These are phyloP conservation scores for Talpa occidentalis DNA, from an alignment of 2,113 vertebrate species.

Conservation along the genomic window DNA sequence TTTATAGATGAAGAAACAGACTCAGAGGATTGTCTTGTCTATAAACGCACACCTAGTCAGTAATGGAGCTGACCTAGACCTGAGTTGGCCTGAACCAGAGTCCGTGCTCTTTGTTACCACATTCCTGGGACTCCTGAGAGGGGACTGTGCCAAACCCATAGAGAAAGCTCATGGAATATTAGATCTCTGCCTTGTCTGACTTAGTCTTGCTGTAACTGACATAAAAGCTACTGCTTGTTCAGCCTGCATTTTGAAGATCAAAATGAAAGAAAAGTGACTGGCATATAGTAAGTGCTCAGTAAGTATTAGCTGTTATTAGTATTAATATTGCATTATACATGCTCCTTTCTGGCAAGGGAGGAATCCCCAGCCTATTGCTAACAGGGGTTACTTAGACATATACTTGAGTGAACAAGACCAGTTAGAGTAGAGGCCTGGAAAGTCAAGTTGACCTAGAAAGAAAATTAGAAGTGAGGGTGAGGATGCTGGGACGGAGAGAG, in stretches of 20 bases:
- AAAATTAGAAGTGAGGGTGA: conserved; percentile 33
- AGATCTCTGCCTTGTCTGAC: background rate
- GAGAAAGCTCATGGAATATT: background rate
- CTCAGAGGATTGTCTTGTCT: conserved; percentile 46
- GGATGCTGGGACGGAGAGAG: background rate
- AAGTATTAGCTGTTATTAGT: conserved; percentile 47
- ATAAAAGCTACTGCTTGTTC: conserved; percentile 43
- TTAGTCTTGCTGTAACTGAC: conserved; percentile 27
- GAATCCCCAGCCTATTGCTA: conserved; percentile 54
- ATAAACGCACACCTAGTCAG: background rate
- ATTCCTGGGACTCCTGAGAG: conserved; percentile 11
- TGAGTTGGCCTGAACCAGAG: background rate
- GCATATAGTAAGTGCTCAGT: conserved; percentile 51
- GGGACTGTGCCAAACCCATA: background rate
- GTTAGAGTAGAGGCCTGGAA: conserved; percentile 21
- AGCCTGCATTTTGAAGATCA: conserved; percentile 47
- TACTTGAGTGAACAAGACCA: conserved; percentile 38
- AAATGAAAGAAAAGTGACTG: conserved; percentile 28
- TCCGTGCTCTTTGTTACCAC: conserved; percentile 6
- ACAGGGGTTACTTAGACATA: conserved; percentile 42
- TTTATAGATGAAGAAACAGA: conserved; percentile 43
- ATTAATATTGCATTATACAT: conserved; percentile 73
- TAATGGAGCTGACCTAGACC: background rate
- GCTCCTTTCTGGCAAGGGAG: conserved; percentile 9
- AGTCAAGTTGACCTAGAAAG: conserved; percentile 54